These are phyloP conservation scores for Electrophaes corylata DNA, from an alignment of 2,888 invertebrate species.

Conservation along the genomic window DNA sequence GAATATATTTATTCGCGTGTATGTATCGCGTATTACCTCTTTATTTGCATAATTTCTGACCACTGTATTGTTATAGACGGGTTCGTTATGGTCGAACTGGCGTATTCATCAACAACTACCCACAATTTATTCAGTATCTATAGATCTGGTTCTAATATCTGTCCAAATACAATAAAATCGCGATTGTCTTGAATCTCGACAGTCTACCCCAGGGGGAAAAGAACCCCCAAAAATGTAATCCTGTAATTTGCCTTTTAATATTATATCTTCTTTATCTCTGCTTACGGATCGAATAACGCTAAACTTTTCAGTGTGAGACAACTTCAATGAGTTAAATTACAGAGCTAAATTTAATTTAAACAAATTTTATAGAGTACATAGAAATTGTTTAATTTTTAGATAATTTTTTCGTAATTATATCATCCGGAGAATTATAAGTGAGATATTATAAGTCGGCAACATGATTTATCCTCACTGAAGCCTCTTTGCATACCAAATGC, in stretches of 20 bases:
- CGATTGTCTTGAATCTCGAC: background rate
- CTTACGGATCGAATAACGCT: background rate
- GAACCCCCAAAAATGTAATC: background rate
- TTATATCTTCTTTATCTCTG: background rate
- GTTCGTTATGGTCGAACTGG: too few species aligned
- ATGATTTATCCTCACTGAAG: constrained; percentile 16
- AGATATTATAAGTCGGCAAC: constrained; percentile 19
- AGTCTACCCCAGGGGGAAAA: background rate
- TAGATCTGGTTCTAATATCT: too few species aligned
- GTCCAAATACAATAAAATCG: background rate
- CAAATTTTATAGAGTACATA: too few species aligned
- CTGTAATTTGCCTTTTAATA: constrained; percentile 5
- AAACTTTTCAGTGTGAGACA: background rate
- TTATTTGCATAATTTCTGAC: too few species aligned
- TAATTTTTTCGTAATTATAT: constrained; percentile 14
- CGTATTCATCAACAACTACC: too few species aligned
- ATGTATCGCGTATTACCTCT: too few species aligned
- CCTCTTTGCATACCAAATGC: constrained; percentile 35
- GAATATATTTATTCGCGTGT: too few species aligned
- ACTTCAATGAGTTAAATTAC: background rate
- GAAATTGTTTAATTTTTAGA: too few species aligned
- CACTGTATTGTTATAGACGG: too few species aligned
- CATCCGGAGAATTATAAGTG: constrained; percentile 13
- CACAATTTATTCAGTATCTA: too few species aligned
- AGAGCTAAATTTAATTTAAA: too few species aligned